A percentile compares a stretch with the other conserved stretches of the same genome.
Conservation (phyloP, 2,797 vertebrate species). For the Caiman crocodilus region DNA sequence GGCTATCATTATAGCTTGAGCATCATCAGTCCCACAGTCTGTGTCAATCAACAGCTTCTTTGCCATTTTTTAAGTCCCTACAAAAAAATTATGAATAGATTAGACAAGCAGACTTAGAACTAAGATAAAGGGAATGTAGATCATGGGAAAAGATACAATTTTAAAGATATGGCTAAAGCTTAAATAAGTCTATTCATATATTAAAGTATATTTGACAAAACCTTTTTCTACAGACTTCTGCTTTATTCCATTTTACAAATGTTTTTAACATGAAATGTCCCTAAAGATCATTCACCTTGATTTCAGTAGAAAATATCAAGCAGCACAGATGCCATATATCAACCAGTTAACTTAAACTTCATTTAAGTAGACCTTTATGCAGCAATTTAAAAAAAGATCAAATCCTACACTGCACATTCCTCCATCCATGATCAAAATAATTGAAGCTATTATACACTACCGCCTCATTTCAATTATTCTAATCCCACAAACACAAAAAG, state of each 20-base stretch:
- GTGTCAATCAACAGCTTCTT: constrained; percentile 80
- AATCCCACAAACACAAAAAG: too few species aligned
- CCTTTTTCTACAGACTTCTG: neutral
- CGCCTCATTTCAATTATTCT: neutral
- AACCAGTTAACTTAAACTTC: neutral
- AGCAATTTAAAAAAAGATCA: neutral
- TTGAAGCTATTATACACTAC: neutral
- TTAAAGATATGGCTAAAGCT: neutral
- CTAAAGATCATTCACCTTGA: neutral
- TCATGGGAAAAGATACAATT: neutral
- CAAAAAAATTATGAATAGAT: neutral
- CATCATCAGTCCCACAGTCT: constrained; percentile 84
- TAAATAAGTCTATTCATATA: neutral
- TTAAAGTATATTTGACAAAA: neutral
- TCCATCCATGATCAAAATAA: neutral
- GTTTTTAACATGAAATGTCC: neutral
- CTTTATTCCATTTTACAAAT: neutral
- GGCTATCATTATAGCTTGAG: constrained; percentile 75
- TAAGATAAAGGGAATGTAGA: neutral
- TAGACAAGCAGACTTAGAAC: neutral
- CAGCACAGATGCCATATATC: neutral
- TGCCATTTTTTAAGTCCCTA: neutral
- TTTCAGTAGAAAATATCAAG: neutral
- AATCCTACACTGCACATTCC: neutral
- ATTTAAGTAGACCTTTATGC: neutral